These are phyloP conservation scores for Regulus satrapa DNA, from an alignment of 2,113 vertebrate genomes.

Conservation along the genomic window DNA sequence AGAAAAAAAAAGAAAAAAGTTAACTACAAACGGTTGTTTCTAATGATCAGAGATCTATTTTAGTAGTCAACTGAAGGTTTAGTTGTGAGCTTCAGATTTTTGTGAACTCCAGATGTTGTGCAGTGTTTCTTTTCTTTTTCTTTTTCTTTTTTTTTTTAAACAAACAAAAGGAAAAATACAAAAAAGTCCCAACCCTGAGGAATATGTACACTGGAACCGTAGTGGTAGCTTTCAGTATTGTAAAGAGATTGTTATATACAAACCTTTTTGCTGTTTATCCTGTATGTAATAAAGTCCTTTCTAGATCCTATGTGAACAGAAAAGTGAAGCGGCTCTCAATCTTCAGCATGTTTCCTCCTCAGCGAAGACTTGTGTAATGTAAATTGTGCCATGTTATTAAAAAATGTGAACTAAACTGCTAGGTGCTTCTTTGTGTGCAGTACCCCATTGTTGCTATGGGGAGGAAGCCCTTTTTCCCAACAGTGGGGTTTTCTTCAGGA, in stretches of 20 bases:
- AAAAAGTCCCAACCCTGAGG: slow-evolving; percentile 57
- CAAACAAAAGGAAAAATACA: slow-evolving; percentile 67
- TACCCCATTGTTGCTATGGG: slow-evolving; percentile 43
- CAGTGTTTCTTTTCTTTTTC: slow-evolving; percentile 80
- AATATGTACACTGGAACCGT: slow-evolving; percentile 92
- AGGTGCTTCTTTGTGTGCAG: slow-evolving; percentile 76
- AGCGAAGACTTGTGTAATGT: slow-evolving; percentile 97
- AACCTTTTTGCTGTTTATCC: slow-evolving; percentile 93
- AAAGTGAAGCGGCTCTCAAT: slow-evolving; percentile 88
- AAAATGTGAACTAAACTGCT: slow-evolving; percentile 93
- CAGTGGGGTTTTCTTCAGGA: neutral
- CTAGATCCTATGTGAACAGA: slow-evolving; percentile 92
- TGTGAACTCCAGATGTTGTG: slow-evolving; percentile 96
- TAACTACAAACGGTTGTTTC: slow-evolving; percentile 88
- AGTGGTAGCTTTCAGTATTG: slow-evolving; percentile 96
- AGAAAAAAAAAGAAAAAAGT: slow-evolving; percentile 57
- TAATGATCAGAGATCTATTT: slow-evolving; percentile 99
- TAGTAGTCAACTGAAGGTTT: slow-evolving; percentile 98
- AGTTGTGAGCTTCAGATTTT: slow-evolving; percentile 98
- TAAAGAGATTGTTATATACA: slow-evolving; percentile 95
- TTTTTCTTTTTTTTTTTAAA: slow-evolving; percentile 45
- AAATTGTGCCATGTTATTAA: slow-evolving; percentile 99
- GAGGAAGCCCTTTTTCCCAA: neutral
- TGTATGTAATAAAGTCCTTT: slow-evolving; percentile 96
- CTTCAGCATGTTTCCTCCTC: slow-evolving; percentile 98